Conservation (phyloP, 2,113 vertebrate genomes). For the Odontophorus gujanensis region DNA sequence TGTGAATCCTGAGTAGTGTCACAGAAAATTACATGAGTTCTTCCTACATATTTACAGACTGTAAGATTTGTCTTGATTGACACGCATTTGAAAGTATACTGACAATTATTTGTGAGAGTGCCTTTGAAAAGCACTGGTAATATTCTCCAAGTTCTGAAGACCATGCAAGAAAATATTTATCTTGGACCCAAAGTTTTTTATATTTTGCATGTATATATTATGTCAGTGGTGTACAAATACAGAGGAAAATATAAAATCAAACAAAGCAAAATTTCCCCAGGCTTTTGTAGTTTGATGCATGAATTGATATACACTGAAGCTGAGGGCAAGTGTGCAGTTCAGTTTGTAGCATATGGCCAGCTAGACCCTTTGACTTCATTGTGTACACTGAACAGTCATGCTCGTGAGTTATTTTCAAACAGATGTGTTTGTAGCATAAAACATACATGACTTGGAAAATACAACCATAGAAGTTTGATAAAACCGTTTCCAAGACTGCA, state of each 20-base stretch:
- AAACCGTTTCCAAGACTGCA: not conserved
- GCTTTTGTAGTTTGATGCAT: not conserved
- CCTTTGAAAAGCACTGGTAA: not conserved
- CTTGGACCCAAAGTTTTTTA: not conserved
- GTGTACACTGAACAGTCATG: not conserved
- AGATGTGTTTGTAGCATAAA: not conserved
- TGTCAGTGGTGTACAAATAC: not conserved
- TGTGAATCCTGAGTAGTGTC: not conserved
- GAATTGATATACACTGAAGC: not conserved
- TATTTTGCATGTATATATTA: not conserved
- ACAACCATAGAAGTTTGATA: not conserved
- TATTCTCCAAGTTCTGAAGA: not conserved
- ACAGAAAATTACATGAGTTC: not conserved
- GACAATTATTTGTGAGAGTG: not conserved
- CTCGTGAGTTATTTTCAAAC: constrained; percentile 17
- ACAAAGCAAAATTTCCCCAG: not conserved
- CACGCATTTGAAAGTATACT: not conserved
- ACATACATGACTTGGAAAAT: not conserved
- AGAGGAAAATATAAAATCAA: not conserved
- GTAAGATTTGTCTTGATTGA: not conserved
- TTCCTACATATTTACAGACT: not conserved
- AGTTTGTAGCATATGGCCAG: not conserved
- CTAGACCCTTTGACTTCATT: constrained; percentile 8
- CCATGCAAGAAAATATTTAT: not conserved
- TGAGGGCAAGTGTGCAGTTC: not conserved